Percentiles rank a stretch among this genome's conserved stretches.
These are phyloP conservation scores for Neolamprologus fasciatus DNA, from an alignment of 2,113 vertebrate genomes.

Conservation along the genomic window DNA sequence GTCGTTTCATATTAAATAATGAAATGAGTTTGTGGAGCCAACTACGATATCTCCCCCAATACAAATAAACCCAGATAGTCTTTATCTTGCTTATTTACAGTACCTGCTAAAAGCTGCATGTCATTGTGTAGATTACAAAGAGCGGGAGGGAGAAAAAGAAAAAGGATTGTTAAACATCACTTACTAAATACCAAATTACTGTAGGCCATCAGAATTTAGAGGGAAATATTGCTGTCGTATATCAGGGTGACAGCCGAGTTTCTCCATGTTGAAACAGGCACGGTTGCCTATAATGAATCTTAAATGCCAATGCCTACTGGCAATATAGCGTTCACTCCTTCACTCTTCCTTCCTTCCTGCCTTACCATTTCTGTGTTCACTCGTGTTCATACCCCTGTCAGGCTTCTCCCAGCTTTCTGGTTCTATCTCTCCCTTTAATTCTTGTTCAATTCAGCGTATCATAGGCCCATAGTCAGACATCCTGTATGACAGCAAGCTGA, in stretches of 20 bases:
- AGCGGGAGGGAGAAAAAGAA: background rate
- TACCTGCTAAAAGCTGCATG: slow-evolving; percentile 1
- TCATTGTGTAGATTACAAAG: background rate
- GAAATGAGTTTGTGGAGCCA: background rate
- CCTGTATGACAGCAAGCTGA: background rate
- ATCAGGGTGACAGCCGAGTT: slow-evolving; percentile 52
- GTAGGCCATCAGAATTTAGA: slow-evolving; percentile 32
- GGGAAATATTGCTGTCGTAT: slow-evolving; percentile 31
- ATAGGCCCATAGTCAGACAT: background rate
- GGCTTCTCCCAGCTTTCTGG: background rate
- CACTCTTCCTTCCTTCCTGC: background rate
- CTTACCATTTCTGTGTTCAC: background rate
- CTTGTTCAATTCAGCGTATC: background rate
- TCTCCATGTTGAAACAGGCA: slow-evolving; percentile 23
- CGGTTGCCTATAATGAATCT: slow-evolving; percentile 44
- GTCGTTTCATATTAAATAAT: background rate
- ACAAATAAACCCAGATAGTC: background rate
- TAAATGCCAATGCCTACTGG: slow-evolving; percentile 53
- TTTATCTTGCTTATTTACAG: slow-evolving; percentile 11
- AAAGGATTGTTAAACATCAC: slow-evolving; percentile 50
- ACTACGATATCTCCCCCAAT: background rate
- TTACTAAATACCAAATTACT: slow-evolving; percentile 61
- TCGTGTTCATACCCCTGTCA: slow-evolving; percentile 2
- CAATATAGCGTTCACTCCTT: slow-evolving; percentile 8
- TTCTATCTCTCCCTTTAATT: background rate